These are phyloP conservation scores for Fissipunctia ypsillon DNA, from an alignment of 2,888 invertebrate species.

Conservation along the genomic window DNA sequence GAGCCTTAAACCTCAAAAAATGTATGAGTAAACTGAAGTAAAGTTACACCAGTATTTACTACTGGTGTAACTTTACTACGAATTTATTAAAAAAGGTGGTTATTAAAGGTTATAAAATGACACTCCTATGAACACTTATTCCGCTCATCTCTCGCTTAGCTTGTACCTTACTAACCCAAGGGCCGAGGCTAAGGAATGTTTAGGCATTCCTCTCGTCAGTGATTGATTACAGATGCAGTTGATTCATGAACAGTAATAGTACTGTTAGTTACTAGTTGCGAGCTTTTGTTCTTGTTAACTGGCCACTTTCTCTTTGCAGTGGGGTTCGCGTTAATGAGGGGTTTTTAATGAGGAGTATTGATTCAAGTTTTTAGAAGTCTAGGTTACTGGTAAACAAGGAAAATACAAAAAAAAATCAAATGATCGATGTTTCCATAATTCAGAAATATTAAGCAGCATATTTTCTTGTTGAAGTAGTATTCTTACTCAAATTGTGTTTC, in stretches of 20 bases:
- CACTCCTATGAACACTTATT: background rate
- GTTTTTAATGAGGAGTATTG: background rate
- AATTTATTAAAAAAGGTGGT: background rate
- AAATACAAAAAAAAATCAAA: too few relatives aligned
- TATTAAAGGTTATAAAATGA: background rate
- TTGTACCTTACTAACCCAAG: background rate
- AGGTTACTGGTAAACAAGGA: background rate
- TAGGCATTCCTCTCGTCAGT: background rate
- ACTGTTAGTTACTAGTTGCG: background rate
- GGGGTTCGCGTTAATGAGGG: background rate
- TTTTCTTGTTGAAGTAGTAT: background rate
- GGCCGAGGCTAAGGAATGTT: background rate
- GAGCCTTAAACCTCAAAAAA: too few relatives aligned
- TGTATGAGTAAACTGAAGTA: too few relatives aligned
- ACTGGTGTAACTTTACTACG: background rate
- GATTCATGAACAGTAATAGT: background rate
- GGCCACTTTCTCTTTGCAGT: slow-evolving; percentile 32
- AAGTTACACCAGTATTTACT: too few relatives aligned
- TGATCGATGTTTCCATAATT: too few relatives aligned
- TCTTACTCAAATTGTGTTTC: background rate
- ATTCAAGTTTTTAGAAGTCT: background rate
- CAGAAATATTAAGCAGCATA: background rate
- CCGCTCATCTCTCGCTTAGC: background rate
- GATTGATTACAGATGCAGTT: slow-evolving; percentile 5
- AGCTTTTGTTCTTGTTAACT: slow-evolving; percentile 21